A percentile compares a stretch with the other conserved stretches of the same genome.
Evolutionary conservation across 1,140 invertebrate genomes (phyloP).

Genomic region (Coptotermes formosanus): DNA sequence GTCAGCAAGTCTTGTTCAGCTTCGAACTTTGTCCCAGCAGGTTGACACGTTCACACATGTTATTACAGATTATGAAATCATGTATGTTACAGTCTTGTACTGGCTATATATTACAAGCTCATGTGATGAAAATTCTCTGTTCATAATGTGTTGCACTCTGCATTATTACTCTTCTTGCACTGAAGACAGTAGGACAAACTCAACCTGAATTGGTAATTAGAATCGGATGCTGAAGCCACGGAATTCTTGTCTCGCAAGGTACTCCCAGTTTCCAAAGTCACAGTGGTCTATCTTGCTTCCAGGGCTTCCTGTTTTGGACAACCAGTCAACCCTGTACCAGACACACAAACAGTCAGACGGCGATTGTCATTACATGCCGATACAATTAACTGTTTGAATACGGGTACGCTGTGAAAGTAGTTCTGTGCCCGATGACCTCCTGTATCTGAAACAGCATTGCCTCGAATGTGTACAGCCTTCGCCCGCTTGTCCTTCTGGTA

Average conservation of each 20-base stretch:
- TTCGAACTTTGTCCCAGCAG: not conserved
- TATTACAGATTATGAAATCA: slow-evolving; percentile 1
- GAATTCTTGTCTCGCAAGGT: slow-evolving; percentile 72
- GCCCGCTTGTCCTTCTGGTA: too few species aligned
- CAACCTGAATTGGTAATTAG: slow-evolving; percentile 44
- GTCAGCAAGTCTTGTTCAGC: not conserved
- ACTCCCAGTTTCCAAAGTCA: slow-evolving; percentile 78
- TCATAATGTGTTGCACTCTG: not conserved
- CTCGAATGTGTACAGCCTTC: too few species aligned
- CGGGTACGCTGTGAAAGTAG: too few species aligned
- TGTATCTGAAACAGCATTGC: too few species aligned
- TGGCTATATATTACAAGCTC: not conserved
- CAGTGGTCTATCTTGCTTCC: slow-evolving; percentile 79
- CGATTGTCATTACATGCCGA: too few species aligned
- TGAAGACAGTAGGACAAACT: not conserved
- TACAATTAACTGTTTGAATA: too few species aligned
- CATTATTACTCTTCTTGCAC: not conserved
- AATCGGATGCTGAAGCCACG: slow-evolving; percentile 80
- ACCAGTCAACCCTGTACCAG: slow-evolving; percentile 71
- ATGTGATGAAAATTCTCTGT: not conserved
- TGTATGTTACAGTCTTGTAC: not conserved
- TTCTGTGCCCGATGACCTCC: too few species aligned
- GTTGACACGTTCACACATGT: not conserved
- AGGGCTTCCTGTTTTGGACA: slow-evolving; percentile 79
- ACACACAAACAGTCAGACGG: not conserved